Evolutionary conservation across 1,140 invertebrate genomes (phyloP), one percentile per base, ranked within the genome.

Genomic region (Glossosoma conforme): DNA sequence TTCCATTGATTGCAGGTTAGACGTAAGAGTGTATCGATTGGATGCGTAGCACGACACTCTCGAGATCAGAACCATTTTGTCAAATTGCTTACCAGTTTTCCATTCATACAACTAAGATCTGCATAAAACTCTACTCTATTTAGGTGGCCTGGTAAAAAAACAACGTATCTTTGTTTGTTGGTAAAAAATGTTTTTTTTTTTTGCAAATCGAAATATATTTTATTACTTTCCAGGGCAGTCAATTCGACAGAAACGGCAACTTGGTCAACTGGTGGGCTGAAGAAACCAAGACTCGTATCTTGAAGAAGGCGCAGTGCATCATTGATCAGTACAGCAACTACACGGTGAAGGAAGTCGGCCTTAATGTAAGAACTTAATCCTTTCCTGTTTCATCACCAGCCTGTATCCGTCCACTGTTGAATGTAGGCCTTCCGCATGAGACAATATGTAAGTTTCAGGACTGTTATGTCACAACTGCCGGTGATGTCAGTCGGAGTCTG

Each of bases 191-290:
- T 8, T 28, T 28, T 28, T 8, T 28, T 8, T 28, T 28, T 28
- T 28, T 28, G 25, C n/a, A 28, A 28, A 28, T 28, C 25, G n/a
- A 28, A 28, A 28, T 8, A 8, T 45, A 2, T 11, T 36, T 41
- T 11, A 13, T 49, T 42, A 19, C 6, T 20, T 37, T 47, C 24
- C 58, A 78, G 73, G 87, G 88, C 25, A 79, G 90, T n/a, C 89
- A 94, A 72, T 95, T 91, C 62, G 90, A 96, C 68, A 86, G 89
- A 51, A 79, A 91, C 36, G 93, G 93, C 21, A 92, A 91, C 63
- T 68, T 91, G 42, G 73, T 82, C 1, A 82, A 91, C 62, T 93
- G 89, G 89, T 94, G 91, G 91, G 78, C 83, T 37, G 71, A 81
- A 21, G 69, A 72, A 49, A 91, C 89, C 0, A 85, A 87, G 56